Evolutionary conservation across 2,113 vertebrate species (phyloP).

Genomic region (Bungarus multicinctus): DNA sequence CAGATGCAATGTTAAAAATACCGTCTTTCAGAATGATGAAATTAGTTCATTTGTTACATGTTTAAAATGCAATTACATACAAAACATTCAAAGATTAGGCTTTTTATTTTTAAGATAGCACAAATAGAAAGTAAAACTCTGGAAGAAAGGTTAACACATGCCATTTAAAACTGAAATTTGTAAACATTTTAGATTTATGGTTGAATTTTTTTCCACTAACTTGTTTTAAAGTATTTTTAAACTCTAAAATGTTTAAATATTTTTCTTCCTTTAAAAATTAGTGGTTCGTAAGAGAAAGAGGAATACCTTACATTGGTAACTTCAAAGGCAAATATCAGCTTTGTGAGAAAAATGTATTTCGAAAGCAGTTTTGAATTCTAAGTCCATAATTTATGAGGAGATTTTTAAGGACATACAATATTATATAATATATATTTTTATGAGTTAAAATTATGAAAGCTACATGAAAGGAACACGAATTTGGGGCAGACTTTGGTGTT

Average conservation of each 20-base stretch:
- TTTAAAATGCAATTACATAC: neutral
- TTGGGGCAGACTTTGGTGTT: neutral
- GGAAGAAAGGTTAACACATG: neutral
- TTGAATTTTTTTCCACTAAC: neutral
- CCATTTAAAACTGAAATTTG: neutral
- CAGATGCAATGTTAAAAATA: neutral
- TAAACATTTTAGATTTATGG: neutral
- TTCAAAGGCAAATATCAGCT: neutral
- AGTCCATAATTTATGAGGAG: neutral
- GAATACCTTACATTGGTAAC: neutral
- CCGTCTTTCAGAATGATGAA: neutral
- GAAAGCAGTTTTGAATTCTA: neutral
- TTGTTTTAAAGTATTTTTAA: neutral
- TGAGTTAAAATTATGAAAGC: neutral
- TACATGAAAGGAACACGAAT: neutral
- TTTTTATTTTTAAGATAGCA: neutral
- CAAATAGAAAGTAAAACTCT: constrained; percentile 6
- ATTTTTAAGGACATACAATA: neutral
- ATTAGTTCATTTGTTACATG: neutral
- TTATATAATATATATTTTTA: neutral
- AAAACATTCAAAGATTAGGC: neutral
- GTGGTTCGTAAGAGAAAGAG: neutral
- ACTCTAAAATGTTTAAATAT: neutral
- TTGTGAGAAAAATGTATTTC: neutral
- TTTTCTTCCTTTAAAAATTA: neutral